A percentile compares a stretch with the other conserved stretches of the same genome.
These are phyloP conservation scores for Pituophis catenifer DNA, from an alignment of 2,113 vertebrate genomes.

Conservation along the genomic window DNA sequence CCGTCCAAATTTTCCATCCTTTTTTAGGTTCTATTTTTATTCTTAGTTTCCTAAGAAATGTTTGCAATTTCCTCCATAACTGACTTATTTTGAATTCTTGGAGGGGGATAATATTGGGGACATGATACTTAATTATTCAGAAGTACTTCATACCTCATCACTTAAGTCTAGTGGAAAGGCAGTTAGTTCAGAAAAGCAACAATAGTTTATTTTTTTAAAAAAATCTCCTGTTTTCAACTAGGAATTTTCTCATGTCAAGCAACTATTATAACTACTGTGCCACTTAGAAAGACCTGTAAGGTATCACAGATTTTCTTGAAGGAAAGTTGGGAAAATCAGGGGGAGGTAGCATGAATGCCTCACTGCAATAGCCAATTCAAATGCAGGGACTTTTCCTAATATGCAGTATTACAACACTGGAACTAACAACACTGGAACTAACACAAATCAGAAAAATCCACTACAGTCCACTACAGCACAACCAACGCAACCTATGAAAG, in stretches of 20 bases:
- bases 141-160: neutral
- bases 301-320: neutral
- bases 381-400: neutral
- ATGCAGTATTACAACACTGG: neutral
- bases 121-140: neutral
- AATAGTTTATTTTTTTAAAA: neutral
- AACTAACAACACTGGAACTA: neutral
- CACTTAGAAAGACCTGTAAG: neutral
- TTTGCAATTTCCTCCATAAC: constrained; percentile 26
- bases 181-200: neutral
- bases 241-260: neutral
- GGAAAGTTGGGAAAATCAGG: neutral
- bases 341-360: neutral
- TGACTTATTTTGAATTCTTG: neutral
- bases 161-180: neutral
- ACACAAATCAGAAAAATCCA: neutral
- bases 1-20: neutral
- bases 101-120: neutral
- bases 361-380: neutral
- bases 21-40: neutral
- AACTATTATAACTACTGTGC: neutral
- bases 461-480: neutral
- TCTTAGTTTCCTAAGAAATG: constrained; percentile 36
- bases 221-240: neutral
- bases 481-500: neutral